These are phyloP conservation scores for Sweltsa coloradensis DNA, from an alignment of 1,140 invertebrate genomes.

Conservation along the genomic window DNA sequence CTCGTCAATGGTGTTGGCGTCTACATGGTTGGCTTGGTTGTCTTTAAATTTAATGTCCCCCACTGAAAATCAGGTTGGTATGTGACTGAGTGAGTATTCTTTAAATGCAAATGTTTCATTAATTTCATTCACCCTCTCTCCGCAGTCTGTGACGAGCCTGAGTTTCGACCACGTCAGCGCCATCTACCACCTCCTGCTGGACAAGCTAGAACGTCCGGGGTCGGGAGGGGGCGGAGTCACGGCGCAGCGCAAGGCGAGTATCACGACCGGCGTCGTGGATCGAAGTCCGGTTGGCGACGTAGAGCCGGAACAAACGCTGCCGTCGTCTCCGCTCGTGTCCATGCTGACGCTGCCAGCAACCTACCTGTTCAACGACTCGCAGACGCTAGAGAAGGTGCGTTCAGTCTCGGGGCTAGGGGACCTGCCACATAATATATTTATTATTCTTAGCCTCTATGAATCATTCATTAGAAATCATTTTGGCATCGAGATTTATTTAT, in stretches of 20 bases:
- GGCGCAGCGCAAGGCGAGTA: constrained; percentile 41
- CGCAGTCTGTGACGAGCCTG: constrained; percentile 75
- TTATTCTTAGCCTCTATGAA: too few relatives aligned
- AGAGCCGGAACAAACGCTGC: constrained; percentile 31
- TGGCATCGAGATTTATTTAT: too few relatives aligned
- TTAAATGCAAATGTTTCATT: too few relatives aligned
- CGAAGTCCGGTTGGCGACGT: constrained; percentile 21
- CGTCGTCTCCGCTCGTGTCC: constrained; percentile 39
- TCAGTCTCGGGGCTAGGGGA: too few relatives aligned
- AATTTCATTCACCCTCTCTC: too few relatives aligned
- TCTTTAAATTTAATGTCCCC: too few relatives aligned
- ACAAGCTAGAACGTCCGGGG: constrained; percentile 48
- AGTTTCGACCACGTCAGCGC: constrained; percentile 93
- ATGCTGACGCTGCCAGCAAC: constrained; percentile 40
- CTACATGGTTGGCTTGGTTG: too few relatives aligned
- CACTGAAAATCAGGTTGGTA: too few relatives aligned
- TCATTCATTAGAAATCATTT: too few relatives aligned
- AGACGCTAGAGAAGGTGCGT: constrained; percentile 52
- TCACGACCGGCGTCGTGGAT: constrained; percentile 46
- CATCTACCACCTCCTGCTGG: constrained; percentile 87
- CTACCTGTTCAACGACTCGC: constrained; percentile 32
- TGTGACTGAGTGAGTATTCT: too few relatives aligned
- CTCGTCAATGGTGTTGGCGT: too few relatives aligned
- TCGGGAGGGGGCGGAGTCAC: background rate
- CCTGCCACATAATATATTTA: too few relatives aligned